phyloP scores from a whole-genome alignment of 2,797 vertebrate genomes.

The Graptemys geographica region DNA sequence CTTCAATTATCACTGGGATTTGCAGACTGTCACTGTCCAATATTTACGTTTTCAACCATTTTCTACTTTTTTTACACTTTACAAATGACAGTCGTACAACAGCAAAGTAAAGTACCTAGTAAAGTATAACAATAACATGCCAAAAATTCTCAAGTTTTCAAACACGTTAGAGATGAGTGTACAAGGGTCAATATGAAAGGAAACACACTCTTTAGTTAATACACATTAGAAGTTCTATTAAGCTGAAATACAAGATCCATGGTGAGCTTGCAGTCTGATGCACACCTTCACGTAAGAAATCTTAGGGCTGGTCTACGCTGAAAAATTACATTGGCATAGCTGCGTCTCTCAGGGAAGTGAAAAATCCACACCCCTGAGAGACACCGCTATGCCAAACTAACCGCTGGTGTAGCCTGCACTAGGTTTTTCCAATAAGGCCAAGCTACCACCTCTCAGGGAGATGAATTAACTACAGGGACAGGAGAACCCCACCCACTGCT shows the following conservation, averaged over 20 bases:
- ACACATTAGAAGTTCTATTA: accelerated
- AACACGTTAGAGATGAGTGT: background rate
- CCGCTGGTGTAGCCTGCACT: background rate
- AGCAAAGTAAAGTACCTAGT: background rate
- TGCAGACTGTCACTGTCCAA: too few species aligned
- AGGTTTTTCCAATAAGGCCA: background rate
- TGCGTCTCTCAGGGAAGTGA: too few species aligned
- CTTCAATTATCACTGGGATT: too few species aligned
- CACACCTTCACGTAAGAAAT: accelerated
- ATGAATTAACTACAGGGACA: background rate
- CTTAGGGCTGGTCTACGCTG: background rate
- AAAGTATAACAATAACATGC: background rate
- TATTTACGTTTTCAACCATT: too few species aligned
- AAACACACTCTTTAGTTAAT: accelerated
- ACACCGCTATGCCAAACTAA: background rate
- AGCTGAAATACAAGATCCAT: background rate
- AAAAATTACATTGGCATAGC: too few species aligned
- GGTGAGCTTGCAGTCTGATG: accelerated
- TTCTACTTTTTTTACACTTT: too few species aligned
- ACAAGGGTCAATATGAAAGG: background rate
- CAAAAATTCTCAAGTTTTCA: background rate
- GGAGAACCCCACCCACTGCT: background rate
- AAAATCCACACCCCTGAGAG: background rate
- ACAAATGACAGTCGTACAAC: too few species aligned
- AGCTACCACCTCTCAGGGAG: background rate